phyloP scores from a whole-genome alignment of 2,888 invertebrate species.

The Melanotus villosus region DNA sequence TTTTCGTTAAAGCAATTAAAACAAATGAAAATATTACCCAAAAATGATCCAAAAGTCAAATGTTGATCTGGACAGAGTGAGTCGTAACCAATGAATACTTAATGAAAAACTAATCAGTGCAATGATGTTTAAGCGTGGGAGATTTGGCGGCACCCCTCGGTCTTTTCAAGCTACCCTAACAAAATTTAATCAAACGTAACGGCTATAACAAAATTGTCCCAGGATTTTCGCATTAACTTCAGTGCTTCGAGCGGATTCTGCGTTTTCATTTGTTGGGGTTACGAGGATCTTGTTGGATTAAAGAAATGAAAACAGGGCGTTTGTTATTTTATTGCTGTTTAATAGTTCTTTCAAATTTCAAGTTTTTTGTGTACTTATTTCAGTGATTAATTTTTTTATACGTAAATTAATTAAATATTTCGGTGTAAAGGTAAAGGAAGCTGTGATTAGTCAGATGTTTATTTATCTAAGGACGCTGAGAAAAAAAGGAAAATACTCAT shows the following conservation, averaged over 20 bases:
- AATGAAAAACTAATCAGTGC: constrained; percentile 59
- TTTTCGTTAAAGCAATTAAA: too few relatives aligned
- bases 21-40: too few relatives aligned
- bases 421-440: too few relatives aligned
- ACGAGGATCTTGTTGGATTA: constrained; percentile 2
- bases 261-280: constrained; percentile 36
- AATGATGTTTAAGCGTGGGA: constrained; percentile 51
- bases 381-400: too few relatives aligned
- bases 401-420: too few relatives aligned
- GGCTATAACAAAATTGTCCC: constrained; percentile 56
- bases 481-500: too few relatives aligned
- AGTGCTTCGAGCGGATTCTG: constrained; percentile 20
- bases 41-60: too few relatives aligned
- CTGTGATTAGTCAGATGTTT: too few relatives aligned
- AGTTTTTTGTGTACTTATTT: too few relatives aligned
- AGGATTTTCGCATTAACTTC: constrained; percentile 40
- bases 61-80: constrained; percentile 38
- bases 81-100: constrained; percentile 61
- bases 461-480: too few relatives aligned
- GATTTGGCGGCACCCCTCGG: constrained; percentile 51
- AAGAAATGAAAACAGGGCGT: not conserved
- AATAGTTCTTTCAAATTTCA: not conserved
- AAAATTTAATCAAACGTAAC: constrained; percentile 65
- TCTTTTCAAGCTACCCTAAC: constrained; percentile 60
- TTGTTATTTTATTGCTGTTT: not conserved